Percentiles rank a stretch among this genome's conserved stretches.
These are phyloP conservation scores for Cebidichthys violaceus DNA, from an alignment of 2,113 vertebrate species.

Conservation along the genomic window DNA sequence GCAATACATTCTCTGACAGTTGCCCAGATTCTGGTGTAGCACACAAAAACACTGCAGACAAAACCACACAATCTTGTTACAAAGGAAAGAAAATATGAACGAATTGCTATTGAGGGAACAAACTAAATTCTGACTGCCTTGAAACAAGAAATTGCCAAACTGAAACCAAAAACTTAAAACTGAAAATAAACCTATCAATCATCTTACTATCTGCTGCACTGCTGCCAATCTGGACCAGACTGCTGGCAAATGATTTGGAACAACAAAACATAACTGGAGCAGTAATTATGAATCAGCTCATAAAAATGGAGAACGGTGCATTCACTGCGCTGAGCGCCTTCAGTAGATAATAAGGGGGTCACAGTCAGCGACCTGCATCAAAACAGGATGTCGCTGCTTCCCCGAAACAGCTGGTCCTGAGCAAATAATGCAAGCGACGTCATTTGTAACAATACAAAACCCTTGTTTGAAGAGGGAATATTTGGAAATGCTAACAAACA, in stretches of 20 bases:
- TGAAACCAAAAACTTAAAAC: constrained; percentile 14
- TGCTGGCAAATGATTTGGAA: constrained; percentile 38
- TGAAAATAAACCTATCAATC: constrained; percentile 45
- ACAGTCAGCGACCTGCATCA: constrained; percentile 29
- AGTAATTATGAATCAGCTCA: constrained; percentile 45
- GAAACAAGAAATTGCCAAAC: constrained; percentile 12
- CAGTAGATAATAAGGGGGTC: constrained; percentile 33
- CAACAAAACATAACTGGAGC: constrained; percentile 32
- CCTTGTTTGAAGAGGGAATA: not conserved
- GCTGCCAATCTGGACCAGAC: constrained; percentile 16
- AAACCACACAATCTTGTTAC: not conserved
- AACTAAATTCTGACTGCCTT: not conserved
- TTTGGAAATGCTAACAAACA: constrained; percentile 1
- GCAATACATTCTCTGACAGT: not conserved
- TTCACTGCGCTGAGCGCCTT: not conserved
- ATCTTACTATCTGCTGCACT: constrained; percentile 28
- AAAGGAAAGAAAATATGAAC: not conserved
- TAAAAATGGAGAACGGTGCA: constrained; percentile 20
- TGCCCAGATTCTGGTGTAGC: not conserved
- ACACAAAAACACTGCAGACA: not conserved
- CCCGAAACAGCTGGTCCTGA: constrained; percentile 27
- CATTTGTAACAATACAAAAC: constrained; percentile 16
- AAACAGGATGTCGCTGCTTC: constrained; percentile 10
- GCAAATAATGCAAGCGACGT: constrained; percentile 7
- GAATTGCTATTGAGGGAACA: not conserved